phyloP scores from a whole-genome alignment of 2,888 invertebrate species.

The Ernsta delagoae region DNA sequence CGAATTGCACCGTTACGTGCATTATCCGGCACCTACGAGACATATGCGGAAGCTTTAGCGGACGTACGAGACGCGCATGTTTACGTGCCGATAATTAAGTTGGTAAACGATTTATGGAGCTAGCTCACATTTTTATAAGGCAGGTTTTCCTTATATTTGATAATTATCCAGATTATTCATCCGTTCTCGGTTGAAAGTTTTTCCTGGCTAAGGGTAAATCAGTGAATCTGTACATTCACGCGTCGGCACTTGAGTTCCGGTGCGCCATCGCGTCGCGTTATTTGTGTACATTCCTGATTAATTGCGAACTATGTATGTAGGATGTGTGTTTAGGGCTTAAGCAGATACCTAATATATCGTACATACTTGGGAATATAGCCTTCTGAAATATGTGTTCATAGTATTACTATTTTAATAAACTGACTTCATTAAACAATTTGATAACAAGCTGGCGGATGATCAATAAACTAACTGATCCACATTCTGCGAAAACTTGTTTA shows the following conservation, averaged over 20 bases:
- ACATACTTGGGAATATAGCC: too few species aligned
- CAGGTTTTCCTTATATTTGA: neutral
- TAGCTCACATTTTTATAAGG: neutral
- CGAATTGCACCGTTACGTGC: constrained; percentile 57
- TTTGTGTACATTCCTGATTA: constrained; percentile 10
- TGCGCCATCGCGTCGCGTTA: constrained; percentile 16
- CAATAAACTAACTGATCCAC: neutral
- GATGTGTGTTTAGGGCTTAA: constrained; percentile 18
- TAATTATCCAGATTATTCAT: neutral
- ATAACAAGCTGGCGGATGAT: neutral
- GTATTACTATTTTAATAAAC: too few species aligned
- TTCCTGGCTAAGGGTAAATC: neutral
- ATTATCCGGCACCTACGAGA: constrained; percentile 38
- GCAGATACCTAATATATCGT: neutral
- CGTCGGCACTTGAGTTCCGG: constrained; percentile 3
- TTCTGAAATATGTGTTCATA: too few species aligned
- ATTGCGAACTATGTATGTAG: constrained; percentile 17
- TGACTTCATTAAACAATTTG: too few species aligned
- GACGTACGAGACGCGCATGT: constrained; percentile 33
- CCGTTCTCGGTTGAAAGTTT: neutral
- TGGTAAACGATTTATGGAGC: neutral
- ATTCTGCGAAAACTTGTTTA: constrained; percentile 3
- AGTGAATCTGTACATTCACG: constrained; percentile 10
- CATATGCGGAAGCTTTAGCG: constrained; percentile 45
- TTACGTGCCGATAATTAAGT: constrained; percentile 23